Conservation (phyloP, 2,888 invertebrate genomes). For the Spialia ferax region DNA sequence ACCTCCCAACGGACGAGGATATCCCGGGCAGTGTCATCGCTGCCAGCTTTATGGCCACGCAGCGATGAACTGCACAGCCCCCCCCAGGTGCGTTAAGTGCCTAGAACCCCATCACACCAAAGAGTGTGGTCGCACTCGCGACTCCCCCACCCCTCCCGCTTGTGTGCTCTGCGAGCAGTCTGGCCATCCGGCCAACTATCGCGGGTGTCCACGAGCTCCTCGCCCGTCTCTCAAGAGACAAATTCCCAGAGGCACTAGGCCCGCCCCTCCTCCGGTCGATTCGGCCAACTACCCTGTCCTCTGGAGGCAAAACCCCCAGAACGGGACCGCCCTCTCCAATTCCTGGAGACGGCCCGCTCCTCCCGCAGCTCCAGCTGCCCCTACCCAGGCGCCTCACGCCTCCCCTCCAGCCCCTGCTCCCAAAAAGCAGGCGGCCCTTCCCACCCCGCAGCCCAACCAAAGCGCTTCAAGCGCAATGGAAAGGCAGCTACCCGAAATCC, state of each 20-base stretch:
- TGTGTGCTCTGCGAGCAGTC: slow-evolving; percentile 23
- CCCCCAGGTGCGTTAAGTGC: slow-evolving; percentile 41
- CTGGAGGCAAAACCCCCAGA: not conserved
- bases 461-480: too few relatives aligned
- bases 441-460: too few relatives aligned
- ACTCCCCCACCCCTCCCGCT: slow-evolving; percentile 3
- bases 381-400: too few relatives aligned
- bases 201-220: slow-evolving; percentile 33
- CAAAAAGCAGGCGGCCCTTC: too few relatives aligned
- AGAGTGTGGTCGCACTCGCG: slow-evolving; percentile 11
- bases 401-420: too few relatives aligned
- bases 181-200: slow-evolving; percentile 38
- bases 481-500: too few relatives aligned
- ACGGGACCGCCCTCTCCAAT: not conserved
- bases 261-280: slow-evolving; percentile 3
- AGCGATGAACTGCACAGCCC: slow-evolving; percentile 5
- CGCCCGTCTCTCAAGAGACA: not conserved
- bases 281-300: not conserved
- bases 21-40: slow-evolving; percentile 24
- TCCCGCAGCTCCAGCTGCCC: not conserved
- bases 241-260: not conserved
- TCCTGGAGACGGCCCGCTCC: not conserved
- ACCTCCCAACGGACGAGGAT: not conserved
- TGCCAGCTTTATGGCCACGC: slow-evolving; percentile 32
- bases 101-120: slow-evolving; percentile 30